Percentiles rank a stretch among this genome's conserved stretches.
Conservation (phyloP, 1,140 invertebrate species). For the Grapholita molesta region DNA sequence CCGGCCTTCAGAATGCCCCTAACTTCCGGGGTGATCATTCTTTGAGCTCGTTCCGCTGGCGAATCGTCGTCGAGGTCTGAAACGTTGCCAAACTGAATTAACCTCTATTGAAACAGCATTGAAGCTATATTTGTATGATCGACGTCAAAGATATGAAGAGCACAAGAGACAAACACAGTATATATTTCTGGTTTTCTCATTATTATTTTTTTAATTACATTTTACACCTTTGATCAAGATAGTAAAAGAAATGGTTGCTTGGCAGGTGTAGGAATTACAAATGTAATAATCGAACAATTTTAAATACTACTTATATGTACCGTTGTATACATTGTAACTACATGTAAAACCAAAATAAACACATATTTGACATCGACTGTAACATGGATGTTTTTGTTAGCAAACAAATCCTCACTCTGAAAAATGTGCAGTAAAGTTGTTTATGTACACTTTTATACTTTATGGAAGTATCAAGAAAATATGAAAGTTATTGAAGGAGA, state of each 20-base stretch:
- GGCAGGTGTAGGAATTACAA: too few relatives aligned
- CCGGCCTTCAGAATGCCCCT: conserved; percentile 78
- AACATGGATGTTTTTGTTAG: neutral
- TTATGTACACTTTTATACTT: neutral
- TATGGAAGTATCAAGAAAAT: neutral
- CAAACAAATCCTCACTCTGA: neutral
- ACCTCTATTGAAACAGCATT: neutral
- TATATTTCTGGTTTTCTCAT: neutral
- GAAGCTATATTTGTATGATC: neutral
- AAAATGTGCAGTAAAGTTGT: conserved; percentile 6
- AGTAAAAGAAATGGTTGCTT: too few relatives aligned
- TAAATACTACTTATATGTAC: too few relatives aligned
- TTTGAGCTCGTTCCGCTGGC: conserved; percentile 67
- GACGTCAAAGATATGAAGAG: neutral
- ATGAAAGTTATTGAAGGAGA: conserved; percentile 12
- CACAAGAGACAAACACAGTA: neutral
- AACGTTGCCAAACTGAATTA: conserved; percentile 19
- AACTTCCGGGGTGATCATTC: conserved; percentile 76
- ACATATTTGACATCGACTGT: neutral
- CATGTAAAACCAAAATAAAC: neutral
- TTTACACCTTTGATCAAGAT: too few relatives aligned
- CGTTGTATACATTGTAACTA: too few relatives aligned
- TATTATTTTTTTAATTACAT: too few relatives aligned
- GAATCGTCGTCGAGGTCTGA: conserved; percentile 68
- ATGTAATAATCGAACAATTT: too few relatives aligned